These are phyloP conservation scores for Stigmatopora argus DNA, from an alignment of 2,113 vertebrate species.

Conservation along the genomic window DNA sequence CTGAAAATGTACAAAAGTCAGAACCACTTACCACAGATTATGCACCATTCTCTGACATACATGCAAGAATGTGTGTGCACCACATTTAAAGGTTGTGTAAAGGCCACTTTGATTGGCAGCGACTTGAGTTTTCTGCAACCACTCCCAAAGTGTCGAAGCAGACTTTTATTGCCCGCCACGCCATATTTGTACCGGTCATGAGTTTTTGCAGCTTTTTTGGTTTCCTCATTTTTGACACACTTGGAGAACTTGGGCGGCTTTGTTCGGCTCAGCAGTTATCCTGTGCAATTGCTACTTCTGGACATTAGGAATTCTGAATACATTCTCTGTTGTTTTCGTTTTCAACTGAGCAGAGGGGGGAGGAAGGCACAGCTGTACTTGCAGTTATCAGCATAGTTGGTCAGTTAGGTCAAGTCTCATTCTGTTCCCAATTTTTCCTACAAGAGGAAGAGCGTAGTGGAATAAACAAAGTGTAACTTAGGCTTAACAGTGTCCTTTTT, in stretches of 20 bases:
- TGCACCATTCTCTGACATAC: too few relatives aligned
- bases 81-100: too few relatives aligned
- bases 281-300: conserved; percentile 14
- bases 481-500: conserved; percentile 23
- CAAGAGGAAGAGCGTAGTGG: conserved; percentile 27
- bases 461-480: not conserved
- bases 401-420: conserved; percentile 50
- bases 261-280: not conserved
- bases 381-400: conserved; percentile 57
- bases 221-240: not conserved
- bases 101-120: too few relatives aligned
- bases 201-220: not conserved
- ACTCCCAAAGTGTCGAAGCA: too few relatives aligned
- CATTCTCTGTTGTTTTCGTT: conserved; percentile 16
- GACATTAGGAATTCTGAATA: not conserved
- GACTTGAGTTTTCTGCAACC: too few relatives aligned
- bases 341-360: conserved; percentile 2
- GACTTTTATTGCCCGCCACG: too few relatives aligned
- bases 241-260: not conserved
- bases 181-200: too few relatives aligned
- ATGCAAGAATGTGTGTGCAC: too few relatives aligned
- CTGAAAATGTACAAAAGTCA: not conserved
- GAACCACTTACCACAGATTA: not conserved
- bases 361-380: conserved; percentile 21
- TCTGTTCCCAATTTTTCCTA: conserved; percentile 43